Base-by-base conservation (phyloP, 2,113 vertebrate species). In the Puntigrus tetrazona region DNA sequence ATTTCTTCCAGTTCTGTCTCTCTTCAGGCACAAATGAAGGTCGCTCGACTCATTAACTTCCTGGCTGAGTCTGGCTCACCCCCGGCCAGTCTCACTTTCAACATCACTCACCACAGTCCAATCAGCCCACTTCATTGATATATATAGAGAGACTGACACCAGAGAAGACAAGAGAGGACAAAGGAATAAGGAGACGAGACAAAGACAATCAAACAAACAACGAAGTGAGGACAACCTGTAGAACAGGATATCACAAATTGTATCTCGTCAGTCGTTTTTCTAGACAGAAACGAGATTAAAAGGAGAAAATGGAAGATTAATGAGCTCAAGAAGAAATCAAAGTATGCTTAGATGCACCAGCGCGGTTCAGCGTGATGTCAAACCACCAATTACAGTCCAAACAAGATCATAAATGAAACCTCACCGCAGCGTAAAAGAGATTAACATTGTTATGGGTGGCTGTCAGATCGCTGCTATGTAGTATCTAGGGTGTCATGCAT, bases 21-120 rank as follows among this genome's bases (percentile, higher is more conserved):
- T 52, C 72, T 70, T 90, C 83, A 16, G 89, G 93, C 91, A 90
- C 89, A 91, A 89, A 87, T 88, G 83, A 74, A 93, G 92, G 92
- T 92, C 92, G 86, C 90, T 79, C 67, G 92, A 90, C 89, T 94
- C 91, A 93, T 94, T 94, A 94, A 93, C 90, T 92, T 92, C 73
- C 78, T 82, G 86, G 84, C 83, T 90, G 87, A 89, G 82, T 87
- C 86, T 82, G 76, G 83, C 87, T 92, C 88, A 92, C 91, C 89
- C 89, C 82, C 59, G 87, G 91, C 90, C 78, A 89, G 84, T 80
- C 78, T 83, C 89, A 89, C 89, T 87, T 90, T 84, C 89, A 91
- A 86, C 85, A 87, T 80, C 83, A 65, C 92, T 93, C 91, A 92
- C 92, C 91, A 89, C 88, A 84, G 87, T 87, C 43, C 47, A 18